phyloP scores from a whole-genome alignment of 2,113 vertebrate genomes.

The Motacilla alba region DNA sequence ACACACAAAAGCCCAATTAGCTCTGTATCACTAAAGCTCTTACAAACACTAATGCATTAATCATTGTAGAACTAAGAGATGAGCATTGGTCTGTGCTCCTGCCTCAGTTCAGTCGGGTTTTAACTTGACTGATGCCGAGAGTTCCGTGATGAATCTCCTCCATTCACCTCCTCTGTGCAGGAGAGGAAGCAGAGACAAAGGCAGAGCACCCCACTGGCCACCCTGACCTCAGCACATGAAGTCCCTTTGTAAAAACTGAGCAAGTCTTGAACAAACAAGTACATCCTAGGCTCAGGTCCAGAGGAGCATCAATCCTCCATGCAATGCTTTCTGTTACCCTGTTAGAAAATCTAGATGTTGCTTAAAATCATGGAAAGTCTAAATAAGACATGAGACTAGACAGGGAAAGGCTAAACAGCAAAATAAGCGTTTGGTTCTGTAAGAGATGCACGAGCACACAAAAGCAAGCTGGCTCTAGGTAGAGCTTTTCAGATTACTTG shows the following conservation, averaged over 20 bases:
- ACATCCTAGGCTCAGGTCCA: not conserved
- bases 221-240: not conserved
- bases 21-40: constrained; percentile 24
- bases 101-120: not conserved
- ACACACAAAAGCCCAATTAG: constrained; percentile 48
- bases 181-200: constrained; percentile 24
- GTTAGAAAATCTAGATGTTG: not conserved
- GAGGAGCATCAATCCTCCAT: not conserved
- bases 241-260: not conserved
- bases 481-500: constrained; percentile 25
- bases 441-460: not conserved
- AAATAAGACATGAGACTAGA: not conserved
- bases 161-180: not conserved
- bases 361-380: not conserved
- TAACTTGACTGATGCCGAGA: not conserved
- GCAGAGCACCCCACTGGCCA: not conserved
- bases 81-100: not conserved
- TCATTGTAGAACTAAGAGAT: constrained; percentile 6
- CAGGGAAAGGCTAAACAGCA: not conserved
- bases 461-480: not conserved
- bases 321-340: not conserved
- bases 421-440: not conserved
- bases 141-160: not conserved
- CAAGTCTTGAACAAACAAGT: not conserved
- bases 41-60: constrained; percentile 46